Base-by-base conservation (phyloP, 2,888 invertebrate species). In the Philopedon plagiatum region DNA sequence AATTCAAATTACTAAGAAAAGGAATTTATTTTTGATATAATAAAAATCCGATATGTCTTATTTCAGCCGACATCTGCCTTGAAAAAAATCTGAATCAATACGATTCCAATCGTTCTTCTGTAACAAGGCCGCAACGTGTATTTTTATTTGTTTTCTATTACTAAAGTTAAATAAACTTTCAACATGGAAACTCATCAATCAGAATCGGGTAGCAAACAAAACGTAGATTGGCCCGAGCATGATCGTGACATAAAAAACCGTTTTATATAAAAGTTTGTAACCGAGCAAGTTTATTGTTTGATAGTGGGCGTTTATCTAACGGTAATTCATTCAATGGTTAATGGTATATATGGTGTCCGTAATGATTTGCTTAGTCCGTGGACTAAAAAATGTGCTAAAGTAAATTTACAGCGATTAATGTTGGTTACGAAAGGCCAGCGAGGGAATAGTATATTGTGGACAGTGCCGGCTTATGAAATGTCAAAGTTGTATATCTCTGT, bases 121-220 rank as follows among this genome's bases (percentile, higher is more conserved):
- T 26, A 65, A 65, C 57, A 65, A 65, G 56, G 29, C 41, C 37
- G 49, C 37, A 37, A 64, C 46, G 39, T 34, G 23, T 13, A 44
- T 44, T 32, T 58, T 46, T 67, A 46, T 67, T 68, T 68, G 51
- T 62, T 69, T 69, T 54, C 39, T 61, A 21, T 46, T 62, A 44
- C 69, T 15, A 62, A 69, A 56, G 60, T 67, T 61, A 67, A 60
- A 67, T 60, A 58, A 44, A 57, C 18, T 57, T 65, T 49, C 54
- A 26, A 7, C 29, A 44, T 65, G 65, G n/a, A 18, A 56, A 41
- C 44, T 19, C 32, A 57, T 65, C 65, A n/a, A 65, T 65, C 41
- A 65, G 29, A 15, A 37, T 44, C 44, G 5, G 4, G 13, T 18
- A 9, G 19, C 19, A 65, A 57, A 57, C 44, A 65, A 65, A 49